Conservation (phyloP, 2,113 vertebrate genomes). For the Butastur rufipennis region DNA sequence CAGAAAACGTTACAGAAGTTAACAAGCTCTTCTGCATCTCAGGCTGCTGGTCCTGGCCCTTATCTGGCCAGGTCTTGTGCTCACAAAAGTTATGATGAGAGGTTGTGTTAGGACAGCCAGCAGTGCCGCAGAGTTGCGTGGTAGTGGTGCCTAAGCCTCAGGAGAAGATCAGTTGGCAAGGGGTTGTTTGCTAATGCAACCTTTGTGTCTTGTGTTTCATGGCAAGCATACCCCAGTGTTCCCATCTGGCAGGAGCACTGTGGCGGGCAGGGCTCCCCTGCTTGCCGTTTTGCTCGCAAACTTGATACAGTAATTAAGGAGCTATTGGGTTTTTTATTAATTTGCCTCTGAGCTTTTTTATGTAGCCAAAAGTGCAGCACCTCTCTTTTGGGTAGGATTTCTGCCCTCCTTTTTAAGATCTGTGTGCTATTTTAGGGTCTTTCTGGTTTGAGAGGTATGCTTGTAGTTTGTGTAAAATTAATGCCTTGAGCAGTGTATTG, state of each 20-base stretch:
- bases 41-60: neutral
- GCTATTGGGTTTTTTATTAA: neutral
- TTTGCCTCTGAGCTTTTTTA: neutral
- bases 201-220: neutral
- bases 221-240: fast-evolving
- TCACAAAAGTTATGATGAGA: neutral
- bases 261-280: neutral
- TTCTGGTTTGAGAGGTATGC: neutral
- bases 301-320: neutral
- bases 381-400: neutral
- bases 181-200: neutral
- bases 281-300: neutral
- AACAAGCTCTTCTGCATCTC: neutral
- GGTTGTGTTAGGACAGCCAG: neutral
- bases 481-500: neutral
- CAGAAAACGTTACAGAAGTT: neutral
- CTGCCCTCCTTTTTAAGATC: neutral
- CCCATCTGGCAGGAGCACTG: neutral
- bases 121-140: neutral
- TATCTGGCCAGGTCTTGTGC: neutral
- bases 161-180: neutral
- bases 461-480: neutral
- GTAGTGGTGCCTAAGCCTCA: neutral
- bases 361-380: neutral
- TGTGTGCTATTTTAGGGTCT: neutral